Percentiles rank a stretch among this genome's conserved stretches.
Conservation (phyloP, 2,113 vertebrate species). For the Phylloscopus whistleri region DNA sequence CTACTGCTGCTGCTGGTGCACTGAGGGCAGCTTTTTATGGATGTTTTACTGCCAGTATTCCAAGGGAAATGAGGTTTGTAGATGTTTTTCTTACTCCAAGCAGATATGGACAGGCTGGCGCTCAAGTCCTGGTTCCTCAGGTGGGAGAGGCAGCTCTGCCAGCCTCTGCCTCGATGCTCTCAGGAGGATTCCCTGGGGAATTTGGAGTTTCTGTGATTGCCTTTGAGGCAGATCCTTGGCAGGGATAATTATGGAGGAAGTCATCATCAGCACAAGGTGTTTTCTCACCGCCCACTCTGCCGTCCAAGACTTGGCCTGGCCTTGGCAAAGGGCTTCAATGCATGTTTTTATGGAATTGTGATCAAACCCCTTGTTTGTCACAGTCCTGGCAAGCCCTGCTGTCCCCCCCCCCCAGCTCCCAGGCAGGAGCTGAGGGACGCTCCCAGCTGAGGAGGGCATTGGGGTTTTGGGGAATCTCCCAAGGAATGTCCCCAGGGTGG, state of each 20-base stretch:
- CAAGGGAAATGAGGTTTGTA: not conserved
- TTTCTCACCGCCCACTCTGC: fast-evolving
- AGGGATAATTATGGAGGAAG: not conserved
- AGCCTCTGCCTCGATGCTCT: not conserved
- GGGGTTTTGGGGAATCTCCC: not conserved
- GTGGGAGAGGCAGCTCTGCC: not conserved
- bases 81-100: not conserved
- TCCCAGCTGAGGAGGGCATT: not conserved
- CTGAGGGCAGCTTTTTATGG: not conserved
- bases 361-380: not conserved
- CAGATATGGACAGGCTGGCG: fast-evolving
- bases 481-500: not conserved
- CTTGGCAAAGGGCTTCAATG: not conserved
- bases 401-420: not conserved
- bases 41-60: not conserved
- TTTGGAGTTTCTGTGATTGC: not conserved
- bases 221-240: not conserved
- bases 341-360: fast-evolving
- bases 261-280: not conserved
- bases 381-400: not conserved
- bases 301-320: not conserved
- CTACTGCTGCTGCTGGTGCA: not conserved
- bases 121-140: not conserved
- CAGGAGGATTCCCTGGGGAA: not conserved
- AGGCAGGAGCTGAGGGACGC: not conserved